Evolutionary conservation across 2,113 vertebrate species (phyloP).

Genomic region (Spea multiplicata): DNA sequence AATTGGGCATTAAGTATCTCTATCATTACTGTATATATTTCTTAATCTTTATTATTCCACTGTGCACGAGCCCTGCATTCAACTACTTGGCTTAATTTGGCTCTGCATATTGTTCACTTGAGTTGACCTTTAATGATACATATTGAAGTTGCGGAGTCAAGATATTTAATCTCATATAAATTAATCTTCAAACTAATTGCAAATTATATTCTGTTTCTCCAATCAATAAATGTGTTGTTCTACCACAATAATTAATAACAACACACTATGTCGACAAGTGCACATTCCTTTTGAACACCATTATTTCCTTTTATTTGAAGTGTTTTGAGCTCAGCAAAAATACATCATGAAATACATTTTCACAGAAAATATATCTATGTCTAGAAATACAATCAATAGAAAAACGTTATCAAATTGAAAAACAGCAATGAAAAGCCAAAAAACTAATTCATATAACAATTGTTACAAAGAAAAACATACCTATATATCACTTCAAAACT

Average conservation of each 20-base stretch:
- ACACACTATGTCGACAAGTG: not conserved
- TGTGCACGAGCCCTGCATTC: too few relatives aligned
- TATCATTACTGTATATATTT: too few relatives aligned
- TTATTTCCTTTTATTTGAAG: not conserved
- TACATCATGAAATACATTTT: not conserved
- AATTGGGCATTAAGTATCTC: too few relatives aligned
- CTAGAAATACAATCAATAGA: conserved; percentile 39
- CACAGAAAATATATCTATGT: conserved; percentile 24
- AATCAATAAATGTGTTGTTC: not conserved
- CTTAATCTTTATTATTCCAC: too few relatives aligned
- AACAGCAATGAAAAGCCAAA: conserved; percentile 9
- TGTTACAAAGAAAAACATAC: conserved; percentile 21
- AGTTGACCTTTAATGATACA: too few relatives aligned
- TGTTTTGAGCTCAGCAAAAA: not conserved
- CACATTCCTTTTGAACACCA: not conserved
- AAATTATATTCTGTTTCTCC: too few relatives aligned
- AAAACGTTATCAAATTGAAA: conserved; percentile 39
- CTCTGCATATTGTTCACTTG: too few relatives aligned
- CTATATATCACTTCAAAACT: conserved; percentile 28
- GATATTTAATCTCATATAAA: too few relatives aligned
- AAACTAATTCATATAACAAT: conserved; percentile 6
- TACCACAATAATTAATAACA: not conserved
- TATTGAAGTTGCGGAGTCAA: too few relatives aligned
- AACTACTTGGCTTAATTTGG: too few relatives aligned
- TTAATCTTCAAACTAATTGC: too few relatives aligned